Base-by-base conservation (phyloP, 2,797 vertebrate species). In the Sus cebifrons region DNA sequence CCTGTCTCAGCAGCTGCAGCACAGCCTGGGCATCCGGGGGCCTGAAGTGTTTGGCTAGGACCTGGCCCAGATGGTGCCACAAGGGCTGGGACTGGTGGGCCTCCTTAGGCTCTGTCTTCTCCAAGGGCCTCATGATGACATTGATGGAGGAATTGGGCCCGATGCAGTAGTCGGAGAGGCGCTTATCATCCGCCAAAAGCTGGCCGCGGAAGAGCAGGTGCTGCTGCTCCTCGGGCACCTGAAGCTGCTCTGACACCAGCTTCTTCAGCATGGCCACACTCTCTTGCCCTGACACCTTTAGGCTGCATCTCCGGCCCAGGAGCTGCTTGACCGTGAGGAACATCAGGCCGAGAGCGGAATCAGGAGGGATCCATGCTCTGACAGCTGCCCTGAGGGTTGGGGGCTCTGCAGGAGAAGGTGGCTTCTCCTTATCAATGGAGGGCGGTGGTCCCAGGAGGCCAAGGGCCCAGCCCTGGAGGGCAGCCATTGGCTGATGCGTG, bases 281-380 rank as follows among this genome's bases (percentile, higher is more conserved):
- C 74, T 97, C 96, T 23, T 95, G 91, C 21, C 96, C 95, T 0
- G 95, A 97, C 21, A 97, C 97, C 88, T 94, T 83, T 71, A 98
- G 91, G 83, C 81, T 93, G 92, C 97, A 97, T 96, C 93, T 95
- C 94, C 49, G 65, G 54, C 96, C 98, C 65, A 97, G 86, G 40
- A 98, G 96, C 75, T 94, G 95, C 65, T 96, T 95, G 92, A 97
- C 97, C 0, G 93, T 97, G 70, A 98, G 96, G 87, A 96, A 74
- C 97, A 97, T 97, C 6, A 7, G 89, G 62, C 49, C 17, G 20
- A 56, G 32, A 36, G 88, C 14, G 29, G 91, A 73, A 52, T 96
- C 82, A 96, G 89, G 94, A 97, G 75, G 95, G 67, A 91, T 44
- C 83, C 93, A 92, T 97, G 82, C 94, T 95, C 95, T n/a, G 36